Evolutionary conservation across 2,113 vertebrate species (phyloP), one percentile per base, ranked within the genome.

Genomic region (Empidonax alnorum): DNA sequence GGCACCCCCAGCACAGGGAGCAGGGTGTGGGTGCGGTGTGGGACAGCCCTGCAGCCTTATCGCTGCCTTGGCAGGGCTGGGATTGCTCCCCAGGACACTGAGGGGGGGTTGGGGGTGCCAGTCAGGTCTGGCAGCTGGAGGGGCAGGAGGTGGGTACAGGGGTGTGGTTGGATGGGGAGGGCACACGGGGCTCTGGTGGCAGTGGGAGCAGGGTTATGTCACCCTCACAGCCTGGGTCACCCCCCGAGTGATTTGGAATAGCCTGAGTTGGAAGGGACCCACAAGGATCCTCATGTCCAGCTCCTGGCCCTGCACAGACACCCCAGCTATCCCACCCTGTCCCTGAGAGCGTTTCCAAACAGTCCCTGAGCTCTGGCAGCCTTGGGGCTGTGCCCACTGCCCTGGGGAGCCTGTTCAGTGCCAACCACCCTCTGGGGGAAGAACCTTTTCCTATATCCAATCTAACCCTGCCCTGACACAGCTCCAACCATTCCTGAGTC

Each of bases 291-390:
- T 3, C 37, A 41, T 20, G 19, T 5, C 3, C 44, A 58, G 2
- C 59, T 5, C 52, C 68, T n/a, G 27, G 11, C 31, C 33, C 37
- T 67, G 77, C 31, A 5, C 42, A 28, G 61, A 74, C 23, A 30
- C 14, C 69, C 87, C 46, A 8, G 39, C 33, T 46, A 53, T 15
- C 24, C 49, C 49, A 28, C 8, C 59, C 59, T 42, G 59, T 8
- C 58, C 37, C 44, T 46, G 21, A 12, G 0, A 66, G 22, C 0
- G 0, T 0, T 61, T 35, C 46, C 62, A 17, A 30, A 2, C 0
- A 0, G 37, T 44, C 33, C 71, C 12, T 20, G 53, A 75, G 78
- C 87, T 75, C 20, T 68, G 87, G 58, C 75, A 72, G 58, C 58
- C 56, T 10, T 4, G 3, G 50, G 12, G 37, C 77, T 0, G 44